Conservation (phyloP, 2,888 invertebrate genomes). For the Parochlus steinenii region DNA sequence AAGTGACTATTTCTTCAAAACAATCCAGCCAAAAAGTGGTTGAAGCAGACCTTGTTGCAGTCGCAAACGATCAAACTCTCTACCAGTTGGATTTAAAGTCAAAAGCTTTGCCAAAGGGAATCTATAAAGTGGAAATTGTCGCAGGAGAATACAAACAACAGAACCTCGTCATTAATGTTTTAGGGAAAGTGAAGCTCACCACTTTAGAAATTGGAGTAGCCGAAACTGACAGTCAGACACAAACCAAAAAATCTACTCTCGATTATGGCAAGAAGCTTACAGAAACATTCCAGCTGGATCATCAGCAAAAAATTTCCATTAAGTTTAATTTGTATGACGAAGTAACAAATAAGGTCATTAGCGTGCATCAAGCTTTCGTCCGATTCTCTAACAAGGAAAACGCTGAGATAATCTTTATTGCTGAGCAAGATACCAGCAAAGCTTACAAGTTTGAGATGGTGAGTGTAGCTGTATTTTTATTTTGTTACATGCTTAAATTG, state of each 20-base stretch:
- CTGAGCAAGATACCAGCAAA: constrained; percentile 64
- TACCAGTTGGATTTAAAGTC: constrained; percentile 63
- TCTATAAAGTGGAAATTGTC: constrained; percentile 65
- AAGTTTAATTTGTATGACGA: constrained; percentile 66
- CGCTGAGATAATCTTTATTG: constrained; percentile 87
- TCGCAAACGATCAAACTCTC: constrained; percentile 42
- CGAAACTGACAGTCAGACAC: constrained; percentile 78
- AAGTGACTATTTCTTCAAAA: constrained; percentile 25
- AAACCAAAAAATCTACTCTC: constrained; percentile 59
- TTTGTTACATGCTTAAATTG: constrained; percentile 3
- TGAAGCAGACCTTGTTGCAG: constrained; percentile 39
- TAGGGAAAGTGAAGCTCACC: constrained; percentile 60
- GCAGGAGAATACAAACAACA: constrained; percentile 43
- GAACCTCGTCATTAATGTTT: constrained; percentile 47
- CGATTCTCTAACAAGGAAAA: constrained; percentile 48
- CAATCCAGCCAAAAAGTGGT: constrained; percentile 51
- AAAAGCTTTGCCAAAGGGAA: constrained; percentile 63
- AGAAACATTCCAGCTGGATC: constrained; percentile 63
- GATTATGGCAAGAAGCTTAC: constrained; percentile 53
- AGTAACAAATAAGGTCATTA: constrained; percentile 43
- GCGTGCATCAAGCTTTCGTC: constrained; percentile 77
- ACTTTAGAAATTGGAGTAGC: constrained; percentile 73
- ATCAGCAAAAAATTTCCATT: constrained; percentile 72
- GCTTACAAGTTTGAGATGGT: constrained; percentile 86
- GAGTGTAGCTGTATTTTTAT: too few relatives aligned